Evolutionary conservation across 2,113 vertebrate species (phyloP).

Genomic region (Pollachius pollachius): DNA sequence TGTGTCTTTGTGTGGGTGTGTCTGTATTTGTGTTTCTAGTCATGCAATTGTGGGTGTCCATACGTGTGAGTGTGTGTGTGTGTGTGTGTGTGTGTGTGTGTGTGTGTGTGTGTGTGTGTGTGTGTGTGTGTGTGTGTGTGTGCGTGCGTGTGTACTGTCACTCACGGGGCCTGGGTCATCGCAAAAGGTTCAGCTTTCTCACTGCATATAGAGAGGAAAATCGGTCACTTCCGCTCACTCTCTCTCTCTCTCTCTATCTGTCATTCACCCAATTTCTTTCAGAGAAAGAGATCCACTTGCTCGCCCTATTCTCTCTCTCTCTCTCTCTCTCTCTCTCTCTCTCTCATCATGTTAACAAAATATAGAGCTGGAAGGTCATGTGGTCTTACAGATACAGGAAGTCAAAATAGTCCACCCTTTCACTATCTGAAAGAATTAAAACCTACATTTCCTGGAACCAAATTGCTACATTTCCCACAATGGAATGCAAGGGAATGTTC

Average conservation of each 20-base stretch:
- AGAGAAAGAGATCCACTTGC: background rate
- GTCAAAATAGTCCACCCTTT: background rate
- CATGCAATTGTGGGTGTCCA: background rate
- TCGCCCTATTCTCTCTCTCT: conserved; percentile 5
- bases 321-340: background rate
- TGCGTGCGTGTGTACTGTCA: conserved; percentile 32
- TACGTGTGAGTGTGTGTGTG: background rate
- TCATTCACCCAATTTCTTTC: background rate
- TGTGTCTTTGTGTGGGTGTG: conserved; percentile 24
- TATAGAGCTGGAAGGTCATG: conserved; percentile 10
- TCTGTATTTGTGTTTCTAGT: background rate
- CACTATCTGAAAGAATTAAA: background rate
- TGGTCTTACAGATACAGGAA: background rate
- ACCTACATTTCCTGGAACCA: background rate
- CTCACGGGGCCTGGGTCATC: conserved; percentile 60
- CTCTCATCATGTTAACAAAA: conserved; percentile 25
- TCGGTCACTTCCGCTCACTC: conserved; percentile 53
- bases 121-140: conserved; percentile 24
- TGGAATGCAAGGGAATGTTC: no score
- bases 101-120: conserved; percentile 12
- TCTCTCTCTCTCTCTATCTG: background rate
- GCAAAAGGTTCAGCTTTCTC: conserved; percentile 55
- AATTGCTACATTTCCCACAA: background rate
- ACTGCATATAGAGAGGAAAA: conserved; percentile 63
- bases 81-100: background rate